A percentile compares a stretch with the other conserved stretches of the same genome.
Conservation (phyloP, 2,797 vertebrate genomes). For the Manis crassicaudata region DNA sequence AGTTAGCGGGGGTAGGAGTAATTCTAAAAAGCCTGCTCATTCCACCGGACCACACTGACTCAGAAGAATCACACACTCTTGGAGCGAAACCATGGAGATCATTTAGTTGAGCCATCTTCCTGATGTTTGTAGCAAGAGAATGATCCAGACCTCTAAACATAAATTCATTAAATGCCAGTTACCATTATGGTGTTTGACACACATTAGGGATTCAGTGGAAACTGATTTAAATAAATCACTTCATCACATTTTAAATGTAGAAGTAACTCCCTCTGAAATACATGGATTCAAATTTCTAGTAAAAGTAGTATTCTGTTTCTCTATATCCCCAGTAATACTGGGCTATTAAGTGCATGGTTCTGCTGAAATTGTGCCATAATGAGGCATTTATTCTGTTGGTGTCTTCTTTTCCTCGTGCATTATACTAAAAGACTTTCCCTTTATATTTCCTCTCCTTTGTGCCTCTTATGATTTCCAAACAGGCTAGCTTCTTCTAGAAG, state of each 20-base stretch:
- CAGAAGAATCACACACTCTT: neutral
- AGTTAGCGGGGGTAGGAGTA: neutral
- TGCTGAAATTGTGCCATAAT: neutral
- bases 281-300: neutral
- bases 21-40: neutral
- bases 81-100: neutral
- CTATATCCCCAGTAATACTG: neutral
- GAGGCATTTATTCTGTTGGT: neutral
- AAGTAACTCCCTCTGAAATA: neutral
- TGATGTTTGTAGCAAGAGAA: neutral
- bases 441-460: neutral
- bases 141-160: neutral
- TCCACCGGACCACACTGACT: neutral
- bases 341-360: neutral
- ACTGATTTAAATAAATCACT: neutral
- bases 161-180: neutral
- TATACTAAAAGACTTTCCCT: neutral
- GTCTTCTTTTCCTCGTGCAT: neutral
- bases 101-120: neutral
- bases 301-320: neutral
- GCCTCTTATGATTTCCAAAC: neutral
- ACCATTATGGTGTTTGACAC: neutral
- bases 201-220: neutral
- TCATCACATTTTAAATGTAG: slow-evolving; percentile 21
- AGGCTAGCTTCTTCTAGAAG: slow-evolving; percentile 5